These are phyloP conservation scores for Streptopelia turtur DNA, from an alignment of 2,797 vertebrate species.

Conservation along the genomic window DNA sequence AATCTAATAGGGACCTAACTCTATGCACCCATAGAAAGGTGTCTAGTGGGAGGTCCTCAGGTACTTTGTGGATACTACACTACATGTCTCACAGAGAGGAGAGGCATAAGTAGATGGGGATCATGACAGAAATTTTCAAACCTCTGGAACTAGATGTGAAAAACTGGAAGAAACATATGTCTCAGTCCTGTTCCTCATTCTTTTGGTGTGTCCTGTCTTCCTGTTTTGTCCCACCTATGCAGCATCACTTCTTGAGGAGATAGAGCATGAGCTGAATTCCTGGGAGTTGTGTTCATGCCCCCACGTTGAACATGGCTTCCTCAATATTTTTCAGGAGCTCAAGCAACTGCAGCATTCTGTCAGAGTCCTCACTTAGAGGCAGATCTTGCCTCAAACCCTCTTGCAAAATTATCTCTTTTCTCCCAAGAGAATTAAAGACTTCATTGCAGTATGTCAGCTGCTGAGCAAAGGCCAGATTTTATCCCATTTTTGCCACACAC, in stretches of 20 bases:
- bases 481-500: neutral
- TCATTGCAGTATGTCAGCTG: neutral
- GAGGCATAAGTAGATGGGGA: neutral
- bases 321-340: neutral
- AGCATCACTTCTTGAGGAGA: neutral
- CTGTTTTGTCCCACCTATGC: neutral
- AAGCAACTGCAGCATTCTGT: neutral
- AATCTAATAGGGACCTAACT: neutral
- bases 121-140: neutral
- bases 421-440: neutral
- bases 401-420: neutral
- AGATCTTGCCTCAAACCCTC: neutral
- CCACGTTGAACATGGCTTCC: fast-evolving
- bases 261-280: fast-evolving
- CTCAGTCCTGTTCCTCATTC: neutral
- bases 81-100: neutral
- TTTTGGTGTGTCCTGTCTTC: neutral
- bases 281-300: neutral
- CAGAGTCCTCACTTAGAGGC: neutral
- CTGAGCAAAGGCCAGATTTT: neutral
- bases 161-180: neutral
- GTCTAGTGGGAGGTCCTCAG: neutral
- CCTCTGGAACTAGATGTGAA: neutral
- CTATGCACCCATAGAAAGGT: neutral
- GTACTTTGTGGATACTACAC: neutral